phyloP scores from a whole-genome alignment of 2,888 invertebrate genomes.

The Cataglyphis rosenhaueri region DNA sequence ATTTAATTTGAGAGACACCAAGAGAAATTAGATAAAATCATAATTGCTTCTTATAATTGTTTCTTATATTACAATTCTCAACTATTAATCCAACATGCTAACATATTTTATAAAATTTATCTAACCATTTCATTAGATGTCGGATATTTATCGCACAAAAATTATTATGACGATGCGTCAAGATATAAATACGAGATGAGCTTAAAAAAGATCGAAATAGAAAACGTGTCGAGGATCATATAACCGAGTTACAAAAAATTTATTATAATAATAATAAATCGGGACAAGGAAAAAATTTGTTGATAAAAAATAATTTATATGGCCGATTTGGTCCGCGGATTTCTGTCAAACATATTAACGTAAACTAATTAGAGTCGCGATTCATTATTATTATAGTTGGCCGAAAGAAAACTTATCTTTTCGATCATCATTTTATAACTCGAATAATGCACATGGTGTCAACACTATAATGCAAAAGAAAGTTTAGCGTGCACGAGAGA shows the following conservation, averaged over 20 bases:
- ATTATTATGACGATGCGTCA: neutral
- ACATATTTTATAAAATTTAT: neutral
- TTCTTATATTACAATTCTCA: neutral
- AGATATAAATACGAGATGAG: neutral
- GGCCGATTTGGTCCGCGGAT: constrained; percentile 47
- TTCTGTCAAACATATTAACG: constrained; percentile 72
- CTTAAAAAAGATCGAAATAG: neutral
- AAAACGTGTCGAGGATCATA: neutral
- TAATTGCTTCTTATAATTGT: neutral
- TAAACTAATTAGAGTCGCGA: constrained; percentile 70
- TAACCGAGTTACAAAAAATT: constrained; percentile 31
- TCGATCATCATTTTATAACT: neutral
- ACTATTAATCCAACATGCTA: neutral
- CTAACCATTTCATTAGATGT: neutral
- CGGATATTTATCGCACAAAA: neutral
- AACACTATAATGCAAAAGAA: constrained; percentile 60
- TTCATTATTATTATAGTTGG: constrained; percentile 53
- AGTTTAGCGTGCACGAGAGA: constrained; percentile 60
- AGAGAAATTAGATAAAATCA: constrained; percentile 1
- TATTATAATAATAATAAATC: constrained; percentile 59
- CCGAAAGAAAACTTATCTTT: constrained; percentile 63
- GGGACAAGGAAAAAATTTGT: constrained; percentile 66
- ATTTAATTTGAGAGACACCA: neutral
- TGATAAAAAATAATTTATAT: constrained; percentile 55
- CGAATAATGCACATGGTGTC: constrained; percentile 14